Percentiles rank a stretch among this genome's conserved stretches.
Evolutionary conservation across 1,140 invertebrate species (phyloP).

Genomic region (Drosophila saltans): DNA sequence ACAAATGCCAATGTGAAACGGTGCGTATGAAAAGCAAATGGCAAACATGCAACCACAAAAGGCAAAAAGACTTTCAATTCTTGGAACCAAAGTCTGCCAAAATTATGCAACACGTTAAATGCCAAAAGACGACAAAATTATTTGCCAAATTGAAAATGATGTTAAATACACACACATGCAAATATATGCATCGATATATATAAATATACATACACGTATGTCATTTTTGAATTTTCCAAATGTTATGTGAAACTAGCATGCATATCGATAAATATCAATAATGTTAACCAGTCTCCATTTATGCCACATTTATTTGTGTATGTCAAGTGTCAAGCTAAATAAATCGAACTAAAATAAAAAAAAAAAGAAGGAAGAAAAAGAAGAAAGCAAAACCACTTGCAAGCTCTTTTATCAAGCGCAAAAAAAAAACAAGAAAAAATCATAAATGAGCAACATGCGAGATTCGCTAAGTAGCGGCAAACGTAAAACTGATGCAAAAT

Average conservation of each 20-base stretch:
- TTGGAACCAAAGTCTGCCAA: constrained; percentile 13
- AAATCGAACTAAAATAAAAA: too few species aligned
- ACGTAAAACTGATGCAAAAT: not conserved
- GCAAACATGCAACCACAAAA: constrained; percentile 58
- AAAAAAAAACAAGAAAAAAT: too few species aligned
- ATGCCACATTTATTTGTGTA: too few species aligned
- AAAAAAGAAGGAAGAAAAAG: too few species aligned
- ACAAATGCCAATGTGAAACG: constrained; percentile 70
- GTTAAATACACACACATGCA: constrained; percentile 8
- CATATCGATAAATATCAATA: too few species aligned
- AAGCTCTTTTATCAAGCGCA: too few species aligned
- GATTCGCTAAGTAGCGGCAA: not conserved
- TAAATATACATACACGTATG: not conserved
- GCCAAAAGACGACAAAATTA: constrained; percentile 19
- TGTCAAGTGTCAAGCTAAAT: too few species aligned
- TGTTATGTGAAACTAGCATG: too few species aligned
- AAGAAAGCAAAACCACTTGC: too few species aligned
- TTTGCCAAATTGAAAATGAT: constrained; percentile 34
- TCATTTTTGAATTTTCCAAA: too few species aligned
- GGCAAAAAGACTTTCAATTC: constrained; percentile 37
- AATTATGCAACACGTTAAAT: constrained; percentile 26
- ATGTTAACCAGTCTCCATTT: too few species aligned
- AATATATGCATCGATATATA: not conserved
- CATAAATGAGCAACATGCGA: too few species aligned
- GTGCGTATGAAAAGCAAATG: constrained; percentile 64